Base-by-base conservation (phyloP, 2,888 invertebrate species). In the Rhagophthalmus giganteus region DNA sequence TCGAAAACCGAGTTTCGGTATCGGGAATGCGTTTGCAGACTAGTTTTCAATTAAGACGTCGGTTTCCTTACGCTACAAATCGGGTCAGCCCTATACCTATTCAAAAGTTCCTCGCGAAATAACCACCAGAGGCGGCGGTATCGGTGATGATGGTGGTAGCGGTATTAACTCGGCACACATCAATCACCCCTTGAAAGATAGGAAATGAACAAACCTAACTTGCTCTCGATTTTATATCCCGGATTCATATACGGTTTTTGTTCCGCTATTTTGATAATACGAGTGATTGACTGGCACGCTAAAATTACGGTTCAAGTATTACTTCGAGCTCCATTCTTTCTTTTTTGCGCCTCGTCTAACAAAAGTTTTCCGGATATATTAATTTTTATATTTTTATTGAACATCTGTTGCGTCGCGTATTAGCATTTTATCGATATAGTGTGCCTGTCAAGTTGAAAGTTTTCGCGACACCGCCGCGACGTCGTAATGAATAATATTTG, bases 161-260 rank as follows among this genome's bases (percentile, higher is more conserved):
- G 47, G 54, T 49, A 48, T 55, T 55, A 51, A 47, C 51, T 47
- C 59, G 57, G 65, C 71, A 69, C 68, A 68, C 72, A 74, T 74
- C 74, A 74, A 74, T 74, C 74, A 73, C 64, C 47, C 56, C 61
- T 60, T 74, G 74, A 74, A 73, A 73, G 74, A 72, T 74, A 73
- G 74, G 74, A 74, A 74, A 74, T 74, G 74, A 73, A 73, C 72
- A 71, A 68, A 72, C 70, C 71, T 67, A 68, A 69, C 67, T 65
- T 65, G 65, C 57, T 65, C 67, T 64, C 65, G 64, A 67, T 70
- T 68, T 68, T 65, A 66, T 68, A 63, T 60, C 65, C 60, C 58
- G 53, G 65, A 63, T 69, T 66, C 65, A 65, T 49, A 54, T 39
- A 54, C 45, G 49, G 38, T 49, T 59, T 56, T 55, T 58, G 51